These are phyloP conservation scores for Amphiprion ocellaris DNA, from an alignment of 2,113 vertebrate species.

Conservation along the genomic window DNA sequence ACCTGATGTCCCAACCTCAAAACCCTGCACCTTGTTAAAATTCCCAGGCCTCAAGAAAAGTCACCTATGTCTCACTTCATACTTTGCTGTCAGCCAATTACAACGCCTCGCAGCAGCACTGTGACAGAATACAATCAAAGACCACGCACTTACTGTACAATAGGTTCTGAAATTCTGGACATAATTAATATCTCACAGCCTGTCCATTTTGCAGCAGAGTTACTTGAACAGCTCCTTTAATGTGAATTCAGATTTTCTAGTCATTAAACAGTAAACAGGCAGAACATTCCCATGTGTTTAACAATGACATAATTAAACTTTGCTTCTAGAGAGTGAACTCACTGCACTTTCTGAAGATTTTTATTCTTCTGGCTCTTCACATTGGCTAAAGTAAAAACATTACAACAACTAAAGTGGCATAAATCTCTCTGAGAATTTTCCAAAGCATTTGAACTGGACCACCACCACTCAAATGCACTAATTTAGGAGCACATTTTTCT, in stretches of 20 bases:
- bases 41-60: conserved; percentile 26
- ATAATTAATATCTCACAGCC: not conserved
- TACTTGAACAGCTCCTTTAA: not conserved
- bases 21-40: conserved; percentile 58
- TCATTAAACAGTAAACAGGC: not conserved
- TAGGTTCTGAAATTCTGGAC: not conserved
- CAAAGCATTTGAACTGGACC: conserved; percentile 17
- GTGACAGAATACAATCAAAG: conserved; percentile 10
- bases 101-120: conserved; percentile 5
- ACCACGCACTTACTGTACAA: not conserved
- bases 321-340: not conserved
- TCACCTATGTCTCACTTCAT: conserved; percentile 22
- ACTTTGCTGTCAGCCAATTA: conserved; percentile 20
- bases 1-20: conserved; percentile 47
- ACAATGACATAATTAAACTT: not conserved
- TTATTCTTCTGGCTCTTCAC: not conserved
- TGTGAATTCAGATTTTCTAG: not conserved
- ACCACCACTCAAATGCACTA: not conserved
- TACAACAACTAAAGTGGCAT: not conserved
- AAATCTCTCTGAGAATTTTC: conserved; percentile 17
- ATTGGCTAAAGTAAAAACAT: not conserved
- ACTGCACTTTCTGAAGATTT: not conserved
- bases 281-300: not conserved
- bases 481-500: conserved; percentile 12
- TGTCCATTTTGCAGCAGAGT: not conserved